Percentiles rank a stretch among this genome's conserved stretches.
Evolutionary conservation across 1,140 invertebrate genomes (phyloP).

Genomic region (Medauroidea extradentata): DNA sequence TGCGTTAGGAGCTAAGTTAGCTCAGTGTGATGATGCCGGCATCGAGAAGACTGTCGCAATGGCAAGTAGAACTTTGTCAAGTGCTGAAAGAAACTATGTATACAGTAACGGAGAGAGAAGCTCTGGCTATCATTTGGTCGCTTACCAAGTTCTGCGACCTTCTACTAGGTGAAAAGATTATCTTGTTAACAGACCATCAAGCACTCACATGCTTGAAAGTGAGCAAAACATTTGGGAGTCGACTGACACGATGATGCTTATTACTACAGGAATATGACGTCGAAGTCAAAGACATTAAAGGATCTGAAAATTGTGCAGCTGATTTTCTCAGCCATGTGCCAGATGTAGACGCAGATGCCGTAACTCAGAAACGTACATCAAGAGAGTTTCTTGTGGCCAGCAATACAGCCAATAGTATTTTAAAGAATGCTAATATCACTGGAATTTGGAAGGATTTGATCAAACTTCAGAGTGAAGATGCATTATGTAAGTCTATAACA

Average conservation of each 20-base stretch:
- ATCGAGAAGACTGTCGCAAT: constrained; percentile 17
- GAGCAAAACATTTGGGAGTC: constrained; percentile 26
- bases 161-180: constrained; percentile 36
- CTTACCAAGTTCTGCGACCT: constrained; percentile 39
- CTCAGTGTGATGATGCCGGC: background rate
- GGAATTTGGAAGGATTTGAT: too few species aligned
- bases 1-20: constrained; percentile 1
- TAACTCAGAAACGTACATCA: background rate
- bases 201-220: constrained; percentile 37
- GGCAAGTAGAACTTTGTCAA: constrained; percentile 25
- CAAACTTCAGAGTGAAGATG: background rate
- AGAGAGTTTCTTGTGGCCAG: background rate
- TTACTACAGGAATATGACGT: constrained; percentile 37
- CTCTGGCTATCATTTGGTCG: constrained; percentile 40
- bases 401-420: background rate
- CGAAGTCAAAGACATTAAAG: constrained; percentile 35
- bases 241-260: constrained; percentile 34
- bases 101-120: constrained; percentile 42
- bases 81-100: constrained; percentile 33
- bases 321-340: constrained; percentile 27
- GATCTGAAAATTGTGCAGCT: constrained; percentile 32
- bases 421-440: too few species aligned
- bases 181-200: constrained; percentile 42
- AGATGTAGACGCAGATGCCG: background rate
- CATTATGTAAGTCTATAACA: background rate